Evolutionary conservation across 2,797 vertebrate genomes (phyloP), one percentile per base, ranked within the genome.

Genomic region (Catamblyrhynchus diadema): DNA sequence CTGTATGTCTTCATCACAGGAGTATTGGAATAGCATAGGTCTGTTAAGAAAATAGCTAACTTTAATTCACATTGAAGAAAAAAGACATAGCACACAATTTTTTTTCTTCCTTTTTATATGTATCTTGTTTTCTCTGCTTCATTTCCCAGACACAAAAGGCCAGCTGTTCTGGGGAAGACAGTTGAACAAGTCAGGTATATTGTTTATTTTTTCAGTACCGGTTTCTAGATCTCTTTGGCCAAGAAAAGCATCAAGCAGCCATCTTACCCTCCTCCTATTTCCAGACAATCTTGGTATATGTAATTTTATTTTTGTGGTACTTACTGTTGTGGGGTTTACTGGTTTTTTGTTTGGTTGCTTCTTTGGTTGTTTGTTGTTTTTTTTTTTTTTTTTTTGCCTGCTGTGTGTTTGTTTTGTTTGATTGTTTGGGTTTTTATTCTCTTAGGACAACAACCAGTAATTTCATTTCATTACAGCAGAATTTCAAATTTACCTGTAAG

Each of bases 311-410:
- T 39, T 67, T 78, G 27, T 47, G 30, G 45, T 37, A 57, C 65
- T 62, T 81, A 70, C 44, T 37, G 10, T 14, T 59, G 9, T 6
- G 7, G 20, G 8, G 17, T n/a, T 65, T 42, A 33, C 8, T 20
- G 7, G 0, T 25, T 35, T n/a, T 48, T 14, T 61, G 2, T 3
- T 53, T 18, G 20, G 10, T 33, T 77, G 24, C 6, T 60, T 42
- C 47, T 17, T 54, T 10, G 3, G 5, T 42, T 21, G 4, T 30
- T 54, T 19, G 25, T 8, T 22, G 1, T 6, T 20, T 60, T 13
- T 12, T 45, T 14, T 35, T 37, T 6, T 37, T 61, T 22, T 21
- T 73, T 82, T 32, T 44, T 27, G 2, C 0, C 0, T 2, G 0
- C 14, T 27, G 9, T 50, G 9, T 14, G 20, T 25, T 35, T 54